Base-by-base conservation (phyloP, 2,797 vertebrate species). In the Peromyscus nudipes region DNA sequence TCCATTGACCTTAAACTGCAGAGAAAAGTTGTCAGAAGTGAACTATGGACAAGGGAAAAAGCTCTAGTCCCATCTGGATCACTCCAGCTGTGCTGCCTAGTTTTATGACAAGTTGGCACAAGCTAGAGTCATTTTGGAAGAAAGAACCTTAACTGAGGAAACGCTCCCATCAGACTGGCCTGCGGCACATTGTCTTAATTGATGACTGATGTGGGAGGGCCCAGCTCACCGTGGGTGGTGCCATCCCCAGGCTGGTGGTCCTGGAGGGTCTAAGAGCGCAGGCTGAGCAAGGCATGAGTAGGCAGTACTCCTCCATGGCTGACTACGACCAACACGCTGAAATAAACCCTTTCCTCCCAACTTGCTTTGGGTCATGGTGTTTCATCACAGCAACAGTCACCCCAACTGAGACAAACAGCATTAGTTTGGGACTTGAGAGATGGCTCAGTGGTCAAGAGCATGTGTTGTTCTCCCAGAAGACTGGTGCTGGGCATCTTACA, bases 1-100 rank as follows among this genome's bases (percentile, higher is more conserved):
- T n/a, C 94, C 89, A 31, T 43, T 64, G 34, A 93, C 37, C 52
- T 85, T 92, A 57, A 99, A 99, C 99, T 99, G 97, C 31, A 76
- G 95, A 96, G 80, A 77, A 71, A 67, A 5, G 12, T 9, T 34
- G 46, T 57, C 79, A 92, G 83, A 93, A 52, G 73, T 21, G 25
- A 65, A 83, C 60, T n/a, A 76, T 27, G 46, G 69, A 64, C 2
- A 64, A 62, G 7, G 17, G 19, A 46, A 37, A 27, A 14, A 49
- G 62, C 34, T 34, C 62, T 11, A 69, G 83, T n/a, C 7, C 82
- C 43, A n/a, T 23, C 31, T 49, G 83, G 62, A 25, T 67, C 27
- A 25, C 31, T 65, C 16, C 62, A 46, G 62, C 82, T 46, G 83
- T 8, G 1, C 64, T 67, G 64, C 17, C 83, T 52, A 69, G 43